Evolutionary conservation across 2,113 vertebrate genomes (phyloP), one percentile per base, ranked within the genome.

Genomic region (Eidolon helvum): DNA sequence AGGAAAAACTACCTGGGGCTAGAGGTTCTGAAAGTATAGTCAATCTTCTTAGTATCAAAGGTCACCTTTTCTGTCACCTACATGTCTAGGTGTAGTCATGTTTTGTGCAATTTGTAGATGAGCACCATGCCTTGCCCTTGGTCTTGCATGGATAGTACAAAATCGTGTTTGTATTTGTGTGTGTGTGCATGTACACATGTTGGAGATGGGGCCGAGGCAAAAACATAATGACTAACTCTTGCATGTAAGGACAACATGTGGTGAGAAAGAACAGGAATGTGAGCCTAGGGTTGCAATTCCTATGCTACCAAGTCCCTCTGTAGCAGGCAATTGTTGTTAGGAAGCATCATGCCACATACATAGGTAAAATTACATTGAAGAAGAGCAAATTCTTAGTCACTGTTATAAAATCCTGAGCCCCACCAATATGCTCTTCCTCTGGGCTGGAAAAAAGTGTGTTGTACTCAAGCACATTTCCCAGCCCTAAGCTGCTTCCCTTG

Each of bases 351-450:
- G 53, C 18, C 68, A n/a, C 7, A 33, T 35, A 53, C 43, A 16
- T 40, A 88, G 16, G n/a, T 74, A 80, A 63, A 65, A 43, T 79
- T 33, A 22, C 84, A 55, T 7, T 83, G 75, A 69, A 93, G 35
- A 88, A 77, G 35, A 91, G n/a, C 4, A 61, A 45, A 61, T 19
- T 74, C 61, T 86, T 43, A 24, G 35, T 65, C 59, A 69, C 22
- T 75, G 35, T 16, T 48, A 48, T 22, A 19, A 95, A 94, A 87
- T 68, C 28, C 69, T 1, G 0, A 66, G 21, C 28, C 10, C 24
- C 16, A 15, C 2, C 3, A 0, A 53, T 2, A 48, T 12, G 65
- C 3, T 7, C 1, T 89, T 72, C 38, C 4, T 30, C 10, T n/a
- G 28, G 24, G 11, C 30, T 28, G 16, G n/a, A 2, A 59, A 79